A percentile compares a stretch with the other conserved stretches of the same genome.
Conservation (phyloP, 2,888 invertebrate genomes). For the Athalia circularis region DNA sequence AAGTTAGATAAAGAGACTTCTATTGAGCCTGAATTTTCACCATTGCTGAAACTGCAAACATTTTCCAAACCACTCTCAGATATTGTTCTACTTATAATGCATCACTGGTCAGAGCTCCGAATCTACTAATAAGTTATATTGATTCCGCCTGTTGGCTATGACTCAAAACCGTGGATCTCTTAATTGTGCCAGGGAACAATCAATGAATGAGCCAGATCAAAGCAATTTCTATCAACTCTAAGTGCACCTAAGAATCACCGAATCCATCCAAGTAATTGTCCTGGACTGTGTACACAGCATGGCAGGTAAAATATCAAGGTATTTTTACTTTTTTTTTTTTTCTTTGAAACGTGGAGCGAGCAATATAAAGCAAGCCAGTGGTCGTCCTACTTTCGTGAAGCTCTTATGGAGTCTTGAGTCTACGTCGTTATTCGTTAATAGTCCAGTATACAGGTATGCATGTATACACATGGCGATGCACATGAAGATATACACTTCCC, state of each 20-base stretch:
- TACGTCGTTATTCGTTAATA: neutral
- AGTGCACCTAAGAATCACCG: too few species aligned
- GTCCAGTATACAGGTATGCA: neutral
- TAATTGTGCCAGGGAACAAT: too few species aligned
- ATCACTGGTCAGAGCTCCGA: neutral
- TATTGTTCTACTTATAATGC: neutral
- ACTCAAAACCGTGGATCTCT: too few species aligned
- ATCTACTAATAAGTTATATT: neutral
- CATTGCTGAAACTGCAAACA: too few species aligned
- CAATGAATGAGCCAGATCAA: too few species aligned
- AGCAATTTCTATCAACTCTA: too few species aligned
- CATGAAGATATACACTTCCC: neutral
- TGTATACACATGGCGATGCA: neutral
- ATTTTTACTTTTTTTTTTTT: neutral
- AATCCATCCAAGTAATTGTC: too few species aligned
- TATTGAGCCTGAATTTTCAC: neutral
- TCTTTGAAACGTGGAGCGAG: conserved; percentile 11
- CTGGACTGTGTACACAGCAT: too few species aligned
- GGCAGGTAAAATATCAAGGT: too few species aligned
- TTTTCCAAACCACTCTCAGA: too few species aligned
- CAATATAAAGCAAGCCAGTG: neutral
- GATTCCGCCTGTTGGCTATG: neutral
- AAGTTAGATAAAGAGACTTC: neutral
- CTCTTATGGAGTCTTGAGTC: conserved; percentile 17
- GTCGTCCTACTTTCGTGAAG: conserved; percentile 37